Base-by-base conservation (phyloP, 2,797 vertebrate species). In the Liparis tanakae region DNA sequence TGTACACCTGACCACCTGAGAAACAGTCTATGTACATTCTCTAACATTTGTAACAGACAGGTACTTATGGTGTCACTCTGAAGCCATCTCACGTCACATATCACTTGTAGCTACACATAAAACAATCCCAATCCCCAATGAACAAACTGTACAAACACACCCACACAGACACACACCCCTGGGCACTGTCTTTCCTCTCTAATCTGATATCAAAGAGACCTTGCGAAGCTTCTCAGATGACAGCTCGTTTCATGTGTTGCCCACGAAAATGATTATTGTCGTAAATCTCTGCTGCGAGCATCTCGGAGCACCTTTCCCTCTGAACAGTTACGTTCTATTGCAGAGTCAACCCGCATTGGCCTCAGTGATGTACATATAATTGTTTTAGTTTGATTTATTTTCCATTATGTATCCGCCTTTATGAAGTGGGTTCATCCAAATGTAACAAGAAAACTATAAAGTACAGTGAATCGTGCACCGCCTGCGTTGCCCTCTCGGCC, bases 131-230 rank as follows among this genome's bases (percentile, higher is more conserved):
- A 69, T 36, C 54, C 48, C 33, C 10, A 1, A 60, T n/a, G 54
- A 50, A 25, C n/a, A 12, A 20, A 70, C 64, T 73, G 70, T 78
- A 77, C 76, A 77, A 60, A 36, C 57, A 67, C 72, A 66, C 62
- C 67, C 25, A 6, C 62, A 59, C 14, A 54, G 66, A 74, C 74
- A 68, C 78, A 65, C 75, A 70, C 87, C 92, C 85, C 62, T 50
- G 76, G 87, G 89, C 81, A 59, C 78, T 70, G 77, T 89, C 85
- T 93, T 89, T 80, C 72, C 87, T 92, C 91, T 93, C 90, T 92
- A 89, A 93, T 93, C 89, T 90, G 79, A 82, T 90, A 94, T 95
- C 93, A 93, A 94, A 94, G 91, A 71, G 64, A 62, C 68, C 79
- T 90, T 90, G 93, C 85, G 88, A 91, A 92, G 89, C 65, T 5